These are phyloP conservation scores for Ctenopoma multispine DNA, from an alignment of 2,797 vertebrate genomes.

Conservation along the genomic window DNA sequence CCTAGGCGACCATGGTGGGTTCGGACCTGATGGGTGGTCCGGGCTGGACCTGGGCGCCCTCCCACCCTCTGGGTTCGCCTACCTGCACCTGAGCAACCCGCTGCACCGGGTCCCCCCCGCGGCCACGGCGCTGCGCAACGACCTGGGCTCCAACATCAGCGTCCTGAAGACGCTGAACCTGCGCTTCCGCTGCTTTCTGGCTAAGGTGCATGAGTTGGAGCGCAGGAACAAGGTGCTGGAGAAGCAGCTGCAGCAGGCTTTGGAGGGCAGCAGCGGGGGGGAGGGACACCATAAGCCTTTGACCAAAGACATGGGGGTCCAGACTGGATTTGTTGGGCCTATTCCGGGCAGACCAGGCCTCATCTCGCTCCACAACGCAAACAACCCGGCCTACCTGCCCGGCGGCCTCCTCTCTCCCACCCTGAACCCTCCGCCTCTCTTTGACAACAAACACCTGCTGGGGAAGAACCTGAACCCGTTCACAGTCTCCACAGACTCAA, in stretches of 20 bases:
- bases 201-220: conserved; percentile 93
- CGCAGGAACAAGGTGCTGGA: conserved; percentile 92
- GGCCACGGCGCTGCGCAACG: conserved; percentile 90
- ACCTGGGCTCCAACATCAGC: conserved; percentile 93
- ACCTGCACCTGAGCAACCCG: conserved; percentile 70
- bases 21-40: conserved; percentile 64
- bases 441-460: conserved; percentile 54
- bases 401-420: conserved; percentile 74
- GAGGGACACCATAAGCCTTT: conserved; percentile 67
- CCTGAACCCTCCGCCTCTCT: conserved; percentile 59
- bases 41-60: conserved; percentile 75
- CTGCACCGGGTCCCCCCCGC: conserved; percentile 73
- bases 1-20: conserved; percentile 69
- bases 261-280: conserved; percentile 71
- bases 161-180: conserved; percentile 93
- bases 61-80: conserved; percentile 70
- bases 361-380: conserved; percentile 68
- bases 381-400: conserved; percentile 71
- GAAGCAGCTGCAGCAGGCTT: conserved; percentile 91
- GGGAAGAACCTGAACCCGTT: conserved; percentile 28
- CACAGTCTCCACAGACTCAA: conserved; percentile 49
- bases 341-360: conserved; percentile 70
- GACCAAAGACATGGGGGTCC: conserved; percentile 87
- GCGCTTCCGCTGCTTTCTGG: conserved; percentile 93
- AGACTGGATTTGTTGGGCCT: conserved; percentile 87